phyloP scores from a whole-genome alignment of 1,140 invertebrate genomes.

The Lysiphlebus fabarum region DNA sequence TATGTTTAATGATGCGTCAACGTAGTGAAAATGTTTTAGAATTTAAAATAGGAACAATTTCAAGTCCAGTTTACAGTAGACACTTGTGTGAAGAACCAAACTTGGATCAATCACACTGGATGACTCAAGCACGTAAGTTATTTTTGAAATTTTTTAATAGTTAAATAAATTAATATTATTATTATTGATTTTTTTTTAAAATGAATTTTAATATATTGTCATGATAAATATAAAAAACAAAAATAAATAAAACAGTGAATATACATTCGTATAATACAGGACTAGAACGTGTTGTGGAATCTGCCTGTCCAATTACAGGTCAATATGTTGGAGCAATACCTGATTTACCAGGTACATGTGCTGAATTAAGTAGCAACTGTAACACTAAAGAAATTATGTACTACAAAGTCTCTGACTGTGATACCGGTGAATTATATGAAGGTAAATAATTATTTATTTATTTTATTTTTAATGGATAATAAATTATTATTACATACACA shows the following conservation, averaged over 20 bases:
- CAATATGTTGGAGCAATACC: slow-evolving; percentile 68
- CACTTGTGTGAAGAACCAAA: slow-evolving; percentile 50
- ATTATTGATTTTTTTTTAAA: slow-evolving; percentile 10
- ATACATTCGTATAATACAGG: slow-evolving; percentile 41
- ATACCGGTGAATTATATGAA: slow-evolving; percentile 63
- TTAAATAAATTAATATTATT: slow-evolving; percentile 9
- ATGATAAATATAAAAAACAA: not conserved
- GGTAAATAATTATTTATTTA: slow-evolving; percentile 45
- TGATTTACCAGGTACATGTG: slow-evolving; percentile 65
- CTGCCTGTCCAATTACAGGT: slow-evolving; percentile 68
- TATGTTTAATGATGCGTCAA: slow-evolving; percentile 64
- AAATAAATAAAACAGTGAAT: not conserved
- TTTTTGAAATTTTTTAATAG: too few relatives aligned
- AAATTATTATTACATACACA: too few relatives aligned
- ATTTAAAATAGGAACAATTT: slow-evolving; percentile 51
- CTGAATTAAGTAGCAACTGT: slow-evolving; percentile 71
- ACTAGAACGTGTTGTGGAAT: slow-evolving; percentile 54
- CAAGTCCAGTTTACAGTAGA: slow-evolving; percentile 40
- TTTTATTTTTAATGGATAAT: not conserved
- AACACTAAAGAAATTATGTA: slow-evolving; percentile 70
- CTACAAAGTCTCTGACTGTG: slow-evolving; percentile 67
- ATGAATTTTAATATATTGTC: not conserved
- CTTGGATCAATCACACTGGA: slow-evolving; percentile 56
- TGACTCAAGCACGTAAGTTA: slow-evolving; percentile 65
- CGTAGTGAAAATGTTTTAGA: slow-evolving; percentile 66